Evolutionary conservation across 1,140 invertebrate genomes (phyloP).

Genomic region (Drosophila micromelanica): DNA sequence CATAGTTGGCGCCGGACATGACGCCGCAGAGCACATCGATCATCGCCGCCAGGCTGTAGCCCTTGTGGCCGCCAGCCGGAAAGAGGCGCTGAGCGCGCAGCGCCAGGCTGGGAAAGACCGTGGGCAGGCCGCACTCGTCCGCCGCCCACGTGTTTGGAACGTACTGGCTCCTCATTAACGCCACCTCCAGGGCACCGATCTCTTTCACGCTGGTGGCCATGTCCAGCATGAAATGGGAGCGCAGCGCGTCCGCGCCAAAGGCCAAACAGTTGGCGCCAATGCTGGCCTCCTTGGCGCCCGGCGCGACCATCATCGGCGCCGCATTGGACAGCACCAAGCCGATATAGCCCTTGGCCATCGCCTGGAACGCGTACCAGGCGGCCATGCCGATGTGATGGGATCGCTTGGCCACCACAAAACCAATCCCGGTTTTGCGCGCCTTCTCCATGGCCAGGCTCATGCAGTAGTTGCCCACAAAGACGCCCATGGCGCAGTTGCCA

Average conservation of each 20-base stretch:
- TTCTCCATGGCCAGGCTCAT: constrained; percentile 95
- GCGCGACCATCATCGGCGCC: constrained; percentile 94
- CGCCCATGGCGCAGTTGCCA: constrained; percentile 91
- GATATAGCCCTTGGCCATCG: constrained; percentile 89
- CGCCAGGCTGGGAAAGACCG: constrained; percentile 87
- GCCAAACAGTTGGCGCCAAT: constrained; percentile 95
- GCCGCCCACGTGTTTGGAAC: constrained; percentile 93
- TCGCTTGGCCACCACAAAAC: constrained; percentile 92
- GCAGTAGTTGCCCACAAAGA: constrained; percentile 87
- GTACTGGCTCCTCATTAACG: constrained; percentile 87
- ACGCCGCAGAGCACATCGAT: constrained; percentile 89
- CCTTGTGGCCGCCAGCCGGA: constrained; percentile 96
- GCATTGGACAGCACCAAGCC: constrained; percentile 96
- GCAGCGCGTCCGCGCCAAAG: constrained; percentile 89
- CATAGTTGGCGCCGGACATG: constrained; percentile 50
- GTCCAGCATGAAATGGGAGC: constrained; percentile 93
- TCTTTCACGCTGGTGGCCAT: constrained; percentile 94
- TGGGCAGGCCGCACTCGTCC: constrained; percentile 88
- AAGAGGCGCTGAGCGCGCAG: constrained; percentile 87
- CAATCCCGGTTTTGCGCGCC: constrained; percentile 91
- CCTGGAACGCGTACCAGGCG: constrained; percentile 92
- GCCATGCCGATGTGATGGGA: constrained; percentile 87
- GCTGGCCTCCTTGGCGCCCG: constrained; percentile 89
- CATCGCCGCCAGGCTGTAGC: constrained; percentile 92
- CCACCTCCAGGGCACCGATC: constrained; percentile 90